Conservation (phyloP, 1,140 invertebrate genomes). For the Glomeris maerens region DNA sequence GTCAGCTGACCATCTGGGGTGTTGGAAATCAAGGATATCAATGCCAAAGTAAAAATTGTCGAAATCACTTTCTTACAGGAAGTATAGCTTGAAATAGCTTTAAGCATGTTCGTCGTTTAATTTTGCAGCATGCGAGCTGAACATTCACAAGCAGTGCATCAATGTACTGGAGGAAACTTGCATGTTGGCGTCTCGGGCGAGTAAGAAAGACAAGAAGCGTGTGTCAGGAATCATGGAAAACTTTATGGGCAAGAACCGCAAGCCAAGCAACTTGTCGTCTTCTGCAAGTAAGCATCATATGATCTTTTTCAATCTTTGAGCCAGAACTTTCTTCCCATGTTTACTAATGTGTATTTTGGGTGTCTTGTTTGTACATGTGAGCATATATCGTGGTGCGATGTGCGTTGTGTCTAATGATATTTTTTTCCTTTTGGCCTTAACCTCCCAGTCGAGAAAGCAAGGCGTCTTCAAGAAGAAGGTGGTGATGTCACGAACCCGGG, state of each 20-base stretch:
- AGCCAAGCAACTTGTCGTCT: slow-evolving; percentile 17
- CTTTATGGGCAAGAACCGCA: slow-evolving; percentile 21
- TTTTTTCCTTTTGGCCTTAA: too few species aligned
- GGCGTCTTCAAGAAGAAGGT: too few species aligned
- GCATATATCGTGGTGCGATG: too few species aligned
- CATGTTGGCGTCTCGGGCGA: slow-evolving; percentile 55
- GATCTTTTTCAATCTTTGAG: too few species aligned
- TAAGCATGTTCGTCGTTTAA: slow-evolving; percentile 12
- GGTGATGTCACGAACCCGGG: too few species aligned
- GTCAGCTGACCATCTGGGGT: slow-evolving; percentile 80
- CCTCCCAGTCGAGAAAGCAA: too few species aligned
- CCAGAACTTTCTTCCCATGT: too few species aligned
- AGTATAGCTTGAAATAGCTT: not conserved
- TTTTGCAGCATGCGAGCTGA: slow-evolving; percentile 65
- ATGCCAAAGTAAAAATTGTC: slow-evolving; percentile 50
- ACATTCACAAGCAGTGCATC: slow-evolving; percentile 72
- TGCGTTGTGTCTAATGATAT: too few species aligned
- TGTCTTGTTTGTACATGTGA: not conserved
- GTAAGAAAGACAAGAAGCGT: slow-evolving; percentile 37
- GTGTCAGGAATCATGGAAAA: slow-evolving; percentile 27
- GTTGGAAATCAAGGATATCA: slow-evolving; percentile 86
- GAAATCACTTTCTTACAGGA: not conserved
- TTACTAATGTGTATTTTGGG: too few species aligned
- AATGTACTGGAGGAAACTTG: slow-evolving; percentile 68
- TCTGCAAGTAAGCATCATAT: slow-evolving; percentile 17